Percentiles rank a stretch among this genome's conserved stretches.
Evolutionary conservation across 2,888 invertebrate species (phyloP).

Genomic region (Apotomis capreana): DNA sequence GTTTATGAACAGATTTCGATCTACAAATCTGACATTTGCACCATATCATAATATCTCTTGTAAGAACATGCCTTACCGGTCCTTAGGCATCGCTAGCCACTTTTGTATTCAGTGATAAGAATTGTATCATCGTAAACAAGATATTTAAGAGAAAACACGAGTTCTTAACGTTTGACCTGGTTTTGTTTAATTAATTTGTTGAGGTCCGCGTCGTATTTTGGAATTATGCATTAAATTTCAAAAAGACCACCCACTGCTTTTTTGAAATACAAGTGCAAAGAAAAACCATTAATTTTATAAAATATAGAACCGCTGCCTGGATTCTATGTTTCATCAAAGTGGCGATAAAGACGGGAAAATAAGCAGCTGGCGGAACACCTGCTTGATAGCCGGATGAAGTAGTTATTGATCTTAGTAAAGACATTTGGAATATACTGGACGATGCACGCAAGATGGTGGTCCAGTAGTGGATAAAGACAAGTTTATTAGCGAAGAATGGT

Average conservation of each 20-base stretch:
- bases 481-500: no score
- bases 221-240: neutral
- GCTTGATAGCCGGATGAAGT: conserved; percentile 22
- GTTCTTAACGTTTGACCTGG: conserved; percentile 17
- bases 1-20: conserved; percentile 7
- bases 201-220: neutral
- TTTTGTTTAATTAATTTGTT: conserved; percentile 4
- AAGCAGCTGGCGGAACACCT: conserved; percentile 8
- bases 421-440: neutral
- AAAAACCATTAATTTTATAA: neutral
- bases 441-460: neutral
- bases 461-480: no score
- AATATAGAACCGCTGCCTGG: neutral
- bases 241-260: neutral
- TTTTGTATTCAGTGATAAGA: conserved; percentile 23
- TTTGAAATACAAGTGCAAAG: neutral
- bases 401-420: neutral
- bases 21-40: conserved; percentile 19
- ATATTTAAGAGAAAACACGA: conserved; percentile 25
- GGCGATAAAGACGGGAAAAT: neutral
- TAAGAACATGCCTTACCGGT: conserved; percentile 4
- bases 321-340: neutral
- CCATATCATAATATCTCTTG: neutral
- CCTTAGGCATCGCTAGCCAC: neutral
- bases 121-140: conserved; percentile 15